Base-by-base conservation (phyloP, 2,797 vertebrate genomes). In the Erethizon dorsatum region DNA sequence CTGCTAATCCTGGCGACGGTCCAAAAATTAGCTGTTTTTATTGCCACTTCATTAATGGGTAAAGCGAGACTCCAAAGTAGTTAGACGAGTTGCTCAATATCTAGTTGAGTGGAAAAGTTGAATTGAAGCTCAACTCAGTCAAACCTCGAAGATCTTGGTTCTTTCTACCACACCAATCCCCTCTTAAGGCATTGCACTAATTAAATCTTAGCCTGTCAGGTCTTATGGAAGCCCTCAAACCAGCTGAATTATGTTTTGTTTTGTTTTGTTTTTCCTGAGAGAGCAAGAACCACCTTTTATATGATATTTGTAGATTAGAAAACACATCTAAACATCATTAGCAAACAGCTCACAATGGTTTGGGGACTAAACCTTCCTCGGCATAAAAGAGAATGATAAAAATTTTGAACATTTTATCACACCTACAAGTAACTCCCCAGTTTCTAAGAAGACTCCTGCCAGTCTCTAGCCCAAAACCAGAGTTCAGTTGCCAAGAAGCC, bases 401-500 rank as follows among this genome's bases (percentile, higher is more conserved):
- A 56, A 87, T 84, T 28, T 61, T 15, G 57, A 52, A 50, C 12
- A 79, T 95, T 95, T 96, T 88, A 28, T 87, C 67, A 65, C 84
- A 65, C 84, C 84, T 63, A 75, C 83, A 96, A 94, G 89, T 87
- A 95, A 89, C 52, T 84, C 67, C 57, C 22, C 4, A 41, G 57
- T 95, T 80, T 95, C 88, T 85, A 90, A 96, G 61, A 31, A 95
- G 71, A 28, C 56, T 20, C 26, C 56, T 37, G 52, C 75, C 93
- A 93, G 20, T 33, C 50, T 89, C 52, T 69, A 33, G 11, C 26
- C 61, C 41, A 59, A 61, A 89, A 75, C 84, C 78, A 93, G 75
- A 41, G 26, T 59, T 61, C 56, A 26, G 69, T 61, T 96, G 95
- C 94, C 95, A 97, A 95, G 93, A 91, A 91, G 47, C 73, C 54